Evolutionary conservation across 2,888 invertebrate species (phyloP).

Genomic region (Operophtera brumata): DNA sequence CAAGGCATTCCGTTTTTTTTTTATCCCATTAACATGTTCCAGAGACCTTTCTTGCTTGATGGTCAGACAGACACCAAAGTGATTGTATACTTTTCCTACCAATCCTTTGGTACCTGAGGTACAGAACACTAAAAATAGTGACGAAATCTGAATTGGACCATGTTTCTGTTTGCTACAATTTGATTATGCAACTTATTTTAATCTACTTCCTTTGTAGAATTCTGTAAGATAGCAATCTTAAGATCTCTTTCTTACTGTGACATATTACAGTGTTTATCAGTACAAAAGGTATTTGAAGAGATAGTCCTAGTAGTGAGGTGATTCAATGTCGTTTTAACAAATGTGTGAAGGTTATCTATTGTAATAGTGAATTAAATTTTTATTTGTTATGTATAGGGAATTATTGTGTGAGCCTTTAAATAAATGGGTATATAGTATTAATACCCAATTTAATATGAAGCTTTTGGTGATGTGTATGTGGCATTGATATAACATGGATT

Average conservation of each 20-base stretch:
- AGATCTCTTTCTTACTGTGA: no score
- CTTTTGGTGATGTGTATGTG: neutral
- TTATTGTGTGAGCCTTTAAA: neutral
- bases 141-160: no score
- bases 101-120: no score
- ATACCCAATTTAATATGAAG: no score
- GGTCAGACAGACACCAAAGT: no score
- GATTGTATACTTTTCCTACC: no score
- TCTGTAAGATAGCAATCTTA: no score
- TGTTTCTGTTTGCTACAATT: no score
- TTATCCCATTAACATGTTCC: neutral
- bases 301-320: slow-evolving; percentile 9
- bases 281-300: slow-evolving; percentile 5
- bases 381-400: slow-evolving; percentile 1
- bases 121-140: no score
- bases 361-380: slow-evolving; percentile 1
- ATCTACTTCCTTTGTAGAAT: no score
- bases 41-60: no score
- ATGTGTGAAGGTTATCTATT: slow-evolving; percentile 14
- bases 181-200: no score
- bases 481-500: neutral
- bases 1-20: neutral
- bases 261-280: slow-evolving; percentile 7
- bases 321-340: slow-evolving; percentile 10
- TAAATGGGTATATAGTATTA: neutral